Evolutionary conservation across 2,888 invertebrate genomes (phyloP).

Genomic region (Disparrhopalites patrizii): DNA sequence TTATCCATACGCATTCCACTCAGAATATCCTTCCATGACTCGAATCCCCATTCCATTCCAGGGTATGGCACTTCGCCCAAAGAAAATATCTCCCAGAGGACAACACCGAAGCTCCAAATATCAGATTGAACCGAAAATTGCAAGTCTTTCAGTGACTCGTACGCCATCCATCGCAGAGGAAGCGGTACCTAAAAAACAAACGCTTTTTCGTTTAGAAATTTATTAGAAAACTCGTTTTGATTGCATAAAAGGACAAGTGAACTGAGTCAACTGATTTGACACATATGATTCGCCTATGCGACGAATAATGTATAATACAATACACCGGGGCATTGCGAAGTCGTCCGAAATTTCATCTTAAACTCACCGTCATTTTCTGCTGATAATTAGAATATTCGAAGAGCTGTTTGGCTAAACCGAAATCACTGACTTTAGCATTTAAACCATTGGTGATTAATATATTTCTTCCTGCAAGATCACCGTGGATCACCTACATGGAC

Average conservation of each 20-base stretch:
- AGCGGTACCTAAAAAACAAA: slow-evolving; percentile 20
- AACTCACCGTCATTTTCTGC: slow-evolving; percentile 17
- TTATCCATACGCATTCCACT: slow-evolving; percentile 26
- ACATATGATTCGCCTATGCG: no score
- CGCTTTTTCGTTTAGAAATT: not conserved
- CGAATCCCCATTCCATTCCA: slow-evolving; percentile 27
- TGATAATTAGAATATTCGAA: slow-evolving; percentile 36
- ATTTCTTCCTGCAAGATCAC: slow-evolving; percentile 36
- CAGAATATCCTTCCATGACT: slow-evolving; percentile 20
- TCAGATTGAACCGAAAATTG: slow-evolving; percentile 30
- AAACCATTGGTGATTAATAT: slow-evolving; percentile 28
- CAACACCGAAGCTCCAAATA: slow-evolving; percentile 29
- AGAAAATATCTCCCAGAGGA: slow-evolving; percentile 28
- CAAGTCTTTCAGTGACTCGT: slow-evolving; percentile 26
- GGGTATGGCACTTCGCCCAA: slow-evolving; percentile 28
- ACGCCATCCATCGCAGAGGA: slow-evolving; percentile 32
- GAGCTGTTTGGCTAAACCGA: slow-evolving; percentile 35
- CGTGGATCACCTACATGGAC: slow-evolving; percentile 29
- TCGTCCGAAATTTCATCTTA: not conserved
- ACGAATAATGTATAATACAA: no score
- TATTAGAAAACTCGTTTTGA: not conserved
- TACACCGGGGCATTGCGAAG: not conserved
- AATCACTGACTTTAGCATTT: slow-evolving; percentile 34
- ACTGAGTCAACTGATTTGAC: no score
- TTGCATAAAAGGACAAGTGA: not conserved